Conservation (phyloP, 2,888 invertebrate species). For the Crematogaster levior region DNA sequence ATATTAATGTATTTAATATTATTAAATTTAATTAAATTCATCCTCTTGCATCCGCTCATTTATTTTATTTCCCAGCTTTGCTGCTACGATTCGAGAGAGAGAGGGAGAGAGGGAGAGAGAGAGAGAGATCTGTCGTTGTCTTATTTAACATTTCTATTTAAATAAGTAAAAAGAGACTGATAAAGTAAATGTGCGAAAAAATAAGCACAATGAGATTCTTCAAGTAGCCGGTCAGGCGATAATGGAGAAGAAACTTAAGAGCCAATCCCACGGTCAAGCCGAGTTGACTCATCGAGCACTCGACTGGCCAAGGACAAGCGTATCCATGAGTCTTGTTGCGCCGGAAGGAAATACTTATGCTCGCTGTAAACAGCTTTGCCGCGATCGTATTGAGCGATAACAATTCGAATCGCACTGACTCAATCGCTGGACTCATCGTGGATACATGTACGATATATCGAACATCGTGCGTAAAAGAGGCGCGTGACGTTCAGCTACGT, state of each 20-base stretch:
- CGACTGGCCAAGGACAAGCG: conserved; percentile 58
- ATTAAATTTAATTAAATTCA: neutral
- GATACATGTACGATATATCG: neutral
- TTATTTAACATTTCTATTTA: neutral
- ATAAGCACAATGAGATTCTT: neutral
- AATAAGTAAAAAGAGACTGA: neutral
- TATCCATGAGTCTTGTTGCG: conserved; percentile 28
- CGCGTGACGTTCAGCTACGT: neutral
- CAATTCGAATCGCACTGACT: conserved; percentile 34
- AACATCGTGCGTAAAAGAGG: neutral
- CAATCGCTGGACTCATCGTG: conserved; percentile 8
- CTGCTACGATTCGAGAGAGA: no score
- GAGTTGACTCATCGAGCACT: conserved; percentile 65
- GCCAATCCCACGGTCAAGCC: conserved; percentile 57
- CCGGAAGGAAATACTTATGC: conserved; percentile 58
- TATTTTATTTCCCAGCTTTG: neutral
- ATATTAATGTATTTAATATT: no score
- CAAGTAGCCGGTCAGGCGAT: conserved; percentile 34
- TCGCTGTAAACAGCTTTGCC: conserved; percentile 21
- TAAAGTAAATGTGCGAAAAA: neutral
- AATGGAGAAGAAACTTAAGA: conserved; percentile 57
- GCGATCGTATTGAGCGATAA: conserved; percentile 37
- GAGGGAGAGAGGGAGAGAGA: no score
- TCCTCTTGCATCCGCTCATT: neutral
- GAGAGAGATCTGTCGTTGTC: neutral